Conservation (phyloP, 2,797 vertebrate genomes). For the Arremon aurantiirostris region DNA sequence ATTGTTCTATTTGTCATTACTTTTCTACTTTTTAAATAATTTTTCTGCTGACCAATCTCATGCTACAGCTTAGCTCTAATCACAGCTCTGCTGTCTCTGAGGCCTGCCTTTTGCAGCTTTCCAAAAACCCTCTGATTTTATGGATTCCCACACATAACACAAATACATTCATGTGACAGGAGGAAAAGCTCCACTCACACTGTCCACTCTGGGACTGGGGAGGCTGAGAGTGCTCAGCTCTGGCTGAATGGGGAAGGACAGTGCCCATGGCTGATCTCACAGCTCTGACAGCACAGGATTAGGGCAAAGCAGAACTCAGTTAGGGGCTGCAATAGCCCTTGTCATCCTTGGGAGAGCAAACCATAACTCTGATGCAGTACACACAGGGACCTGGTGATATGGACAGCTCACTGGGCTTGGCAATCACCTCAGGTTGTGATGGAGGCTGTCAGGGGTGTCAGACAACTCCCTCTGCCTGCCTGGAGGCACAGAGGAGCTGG, state of each 20-base stretch:
- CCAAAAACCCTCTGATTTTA: too few species aligned
- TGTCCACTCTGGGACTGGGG: neutral
- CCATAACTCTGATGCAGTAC: fast-evolving
- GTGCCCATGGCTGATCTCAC: neutral
- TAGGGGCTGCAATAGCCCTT: neutral
- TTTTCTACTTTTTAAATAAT: too few species aligned
- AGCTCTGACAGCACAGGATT: neutral
- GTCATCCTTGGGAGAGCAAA: neutral
- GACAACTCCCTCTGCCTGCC: neutral
- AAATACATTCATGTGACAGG: fast-evolving
- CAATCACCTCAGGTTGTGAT: neutral
- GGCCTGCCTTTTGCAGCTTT: too few species aligned
- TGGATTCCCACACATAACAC: neutral
- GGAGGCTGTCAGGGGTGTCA: neutral
- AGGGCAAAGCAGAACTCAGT: neutral
- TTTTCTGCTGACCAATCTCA: too few species aligned
- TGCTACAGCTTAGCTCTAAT: too few species aligned
- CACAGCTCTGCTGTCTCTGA: too few species aligned
- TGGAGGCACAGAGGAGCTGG: neutral
- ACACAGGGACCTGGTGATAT: fast-evolving
- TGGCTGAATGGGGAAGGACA: neutral
- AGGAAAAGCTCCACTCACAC: fast-evolving
- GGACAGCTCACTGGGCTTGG: neutral
- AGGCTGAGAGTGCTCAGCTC: neutral
- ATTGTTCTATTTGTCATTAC: too few species aligned